A percentile compares a stretch with the other conserved stretches of the same genome.
Evolutionary conservation across 2,113 vertebrate species (phyloP).

Genomic region (Sprattus sprattus): DNA sequence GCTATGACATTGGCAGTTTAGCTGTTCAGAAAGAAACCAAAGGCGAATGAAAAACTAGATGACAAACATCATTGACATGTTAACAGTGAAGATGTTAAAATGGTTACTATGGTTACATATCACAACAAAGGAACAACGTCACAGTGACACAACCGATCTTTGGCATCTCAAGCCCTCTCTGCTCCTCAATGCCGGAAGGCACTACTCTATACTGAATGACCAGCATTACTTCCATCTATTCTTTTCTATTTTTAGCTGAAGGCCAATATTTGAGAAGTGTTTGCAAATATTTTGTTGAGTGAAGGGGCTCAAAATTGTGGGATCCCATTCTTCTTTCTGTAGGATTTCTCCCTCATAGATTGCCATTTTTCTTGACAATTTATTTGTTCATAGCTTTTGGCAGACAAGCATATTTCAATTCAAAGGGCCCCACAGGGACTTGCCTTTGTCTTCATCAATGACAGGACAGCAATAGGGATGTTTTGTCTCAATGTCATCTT

Average conservation of each 20-base stretch:
- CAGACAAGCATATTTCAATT: slow-evolving; percentile 27
- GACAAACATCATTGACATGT: no score
- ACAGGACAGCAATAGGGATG: background rate
- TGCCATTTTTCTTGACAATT: background rate
- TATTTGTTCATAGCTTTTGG: slow-evolving; percentile 7
- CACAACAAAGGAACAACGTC: no score
- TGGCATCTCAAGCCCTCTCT: background rate
- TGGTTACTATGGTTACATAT: no score
- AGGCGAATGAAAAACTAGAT: no score
- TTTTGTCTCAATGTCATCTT: background rate
- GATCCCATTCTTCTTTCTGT: no score
- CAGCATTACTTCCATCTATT: background rate
- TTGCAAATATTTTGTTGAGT: no score
- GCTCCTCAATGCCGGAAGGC: background rate
- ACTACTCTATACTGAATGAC: background rate
- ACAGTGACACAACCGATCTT: background rate
- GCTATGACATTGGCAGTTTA: background rate
- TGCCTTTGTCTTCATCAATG: slow-evolving; percentile 25
- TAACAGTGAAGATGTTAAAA: no score
- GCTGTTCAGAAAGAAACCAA: no score
- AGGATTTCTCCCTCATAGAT: no score
- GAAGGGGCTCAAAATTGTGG: no score
- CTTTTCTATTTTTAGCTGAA: background rate
- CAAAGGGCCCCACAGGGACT: slow-evolving; percentile 8
- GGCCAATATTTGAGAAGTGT: background rate